phyloP scores from a whole-genome alignment of 2,113 vertebrate species.

The Connochaetes taurinus region DNA sequence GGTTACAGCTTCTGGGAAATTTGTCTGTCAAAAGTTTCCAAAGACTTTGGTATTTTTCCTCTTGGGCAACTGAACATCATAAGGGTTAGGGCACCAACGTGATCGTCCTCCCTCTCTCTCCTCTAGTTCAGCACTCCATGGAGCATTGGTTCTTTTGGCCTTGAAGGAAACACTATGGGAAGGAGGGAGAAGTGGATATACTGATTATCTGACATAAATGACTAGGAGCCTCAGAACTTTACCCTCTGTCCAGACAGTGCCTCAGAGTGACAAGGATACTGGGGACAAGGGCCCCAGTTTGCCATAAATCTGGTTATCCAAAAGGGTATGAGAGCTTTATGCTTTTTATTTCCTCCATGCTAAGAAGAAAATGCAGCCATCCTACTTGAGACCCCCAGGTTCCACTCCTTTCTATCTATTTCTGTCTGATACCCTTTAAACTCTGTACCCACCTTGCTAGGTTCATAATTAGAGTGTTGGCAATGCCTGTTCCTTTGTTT shows the following conservation, averaged over 20 bases:
- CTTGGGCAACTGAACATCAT: neutral
- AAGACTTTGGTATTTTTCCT: constrained; percentile 30
- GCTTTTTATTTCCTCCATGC: neutral
- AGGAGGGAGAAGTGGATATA: neutral
- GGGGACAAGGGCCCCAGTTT: neutral
- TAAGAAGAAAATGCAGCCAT: neutral
- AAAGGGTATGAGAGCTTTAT: neutral
- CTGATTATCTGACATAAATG: neutral
- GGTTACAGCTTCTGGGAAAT: constrained; percentile 51
- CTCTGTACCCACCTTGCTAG: neutral
- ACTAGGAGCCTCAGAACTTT: neutral
- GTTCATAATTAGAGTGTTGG: constrained; percentile 41
- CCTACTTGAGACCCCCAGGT: neutral
- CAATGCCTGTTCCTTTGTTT: constrained; percentile 23
- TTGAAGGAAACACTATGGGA: neutral
- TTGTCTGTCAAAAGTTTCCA: constrained; percentile 41
- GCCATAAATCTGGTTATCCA: neutral
- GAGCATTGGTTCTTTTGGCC: neutral
- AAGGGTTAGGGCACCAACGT: neutral
- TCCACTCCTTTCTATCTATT: neutral
- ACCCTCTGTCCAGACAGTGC: neutral
- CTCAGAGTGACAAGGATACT: neutral
- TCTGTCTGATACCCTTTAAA: neutral
- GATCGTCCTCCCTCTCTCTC: neutral
- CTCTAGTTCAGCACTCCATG: neutral